These are phyloP conservation scores for Meloidogyne floridensis DNA, from an alignment of 1,140 invertebrate species.

Conservation along the genomic window DNA sequence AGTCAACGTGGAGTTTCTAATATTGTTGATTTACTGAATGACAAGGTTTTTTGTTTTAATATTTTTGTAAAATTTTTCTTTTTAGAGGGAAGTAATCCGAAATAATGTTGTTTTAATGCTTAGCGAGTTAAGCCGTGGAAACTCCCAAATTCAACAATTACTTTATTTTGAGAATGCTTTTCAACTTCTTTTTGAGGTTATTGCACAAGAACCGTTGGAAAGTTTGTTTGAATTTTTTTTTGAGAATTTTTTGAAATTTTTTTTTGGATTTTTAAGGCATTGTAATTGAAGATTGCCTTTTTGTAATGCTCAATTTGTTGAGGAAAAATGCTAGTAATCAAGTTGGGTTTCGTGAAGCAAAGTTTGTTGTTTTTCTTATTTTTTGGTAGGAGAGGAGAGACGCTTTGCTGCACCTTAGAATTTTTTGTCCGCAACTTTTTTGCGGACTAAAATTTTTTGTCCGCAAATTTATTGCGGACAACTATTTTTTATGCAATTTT, in stretches of 20 bases:
- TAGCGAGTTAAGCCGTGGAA: slow-evolving; percentile 87
- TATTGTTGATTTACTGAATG: slow-evolving; percentile 90
- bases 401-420: too few species aligned
- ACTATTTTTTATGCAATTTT: too few species aligned
- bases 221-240: slow-evolving; percentile 75
- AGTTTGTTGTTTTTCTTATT: slow-evolving; percentile 42
- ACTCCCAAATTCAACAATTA: slow-evolving; percentile 98
- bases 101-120: slow-evolving; percentile 91
- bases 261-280: slow-evolving; percentile 71
- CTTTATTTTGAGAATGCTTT: slow-evolving; percentile 99
- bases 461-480: too few species aligned
- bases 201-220: slow-evolving; percentile 81
- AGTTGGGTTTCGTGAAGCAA: slow-evolving; percentile 95
- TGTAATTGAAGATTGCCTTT: slow-evolving; percentile 94
- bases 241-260: slow-evolving; percentile 6
- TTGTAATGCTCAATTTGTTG: slow-evolving; percentile 89
- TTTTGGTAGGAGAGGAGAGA: too few species aligned
- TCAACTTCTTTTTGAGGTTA: slow-evolving; percentile 89
- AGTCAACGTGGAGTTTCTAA: slow-evolving; percentile 94
- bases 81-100: slow-evolving; percentile 75
- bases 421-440: too few species aligned
- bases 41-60: slow-evolving; percentile 67
- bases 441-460: too few species aligned
- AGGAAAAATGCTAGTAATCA: slow-evolving; percentile 96
- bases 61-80: slow-evolving; percentile 1